Evolutionary conservation across 2,888 invertebrate species (phyloP).

Genomic region (Acrobasis suavella): DNA sequence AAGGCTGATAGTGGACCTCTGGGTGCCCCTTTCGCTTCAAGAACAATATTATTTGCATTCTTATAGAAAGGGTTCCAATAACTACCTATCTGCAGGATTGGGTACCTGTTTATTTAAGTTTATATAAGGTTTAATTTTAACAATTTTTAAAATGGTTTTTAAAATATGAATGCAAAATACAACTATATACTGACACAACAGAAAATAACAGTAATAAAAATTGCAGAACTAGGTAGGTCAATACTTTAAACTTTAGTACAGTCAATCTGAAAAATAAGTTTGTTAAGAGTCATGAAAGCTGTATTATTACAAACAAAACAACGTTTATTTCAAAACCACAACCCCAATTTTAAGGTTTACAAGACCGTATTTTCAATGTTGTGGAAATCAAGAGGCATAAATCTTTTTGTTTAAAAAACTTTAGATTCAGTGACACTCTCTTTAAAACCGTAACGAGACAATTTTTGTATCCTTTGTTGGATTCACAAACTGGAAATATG

Average conservation of each 20-base stretch:
- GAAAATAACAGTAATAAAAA: too few species aligned
- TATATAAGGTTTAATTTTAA: not conserved
- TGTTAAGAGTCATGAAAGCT: too few species aligned
- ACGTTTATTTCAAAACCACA: too few species aligned
- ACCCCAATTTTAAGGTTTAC: too few species aligned
- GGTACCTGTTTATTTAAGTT: not conserved
- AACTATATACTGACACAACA: too few species aligned
- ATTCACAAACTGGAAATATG: conserved; percentile 13
- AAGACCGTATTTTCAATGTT: too few species aligned
- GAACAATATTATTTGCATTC: conserved; percentile 62
- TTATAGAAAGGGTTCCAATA: conserved; percentile 53
- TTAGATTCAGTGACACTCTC: not conserved
- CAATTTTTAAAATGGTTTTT: not conserved
- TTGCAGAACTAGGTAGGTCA: too few species aligned
- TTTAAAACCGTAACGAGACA: conserved; percentile 4
- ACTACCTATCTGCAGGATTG: conserved; percentile 32
- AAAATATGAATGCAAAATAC: not conserved
- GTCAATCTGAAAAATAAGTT: too few species aligned
- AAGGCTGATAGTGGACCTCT: conserved; percentile 49
- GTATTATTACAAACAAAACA: too few species aligned
- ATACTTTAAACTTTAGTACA: too few species aligned
- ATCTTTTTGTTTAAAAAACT: too few species aligned
- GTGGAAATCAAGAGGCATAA: too few species aligned
- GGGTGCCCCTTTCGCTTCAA: conserved; percentile 44
- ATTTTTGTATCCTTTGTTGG: conserved; percentile 12